Base-by-base conservation (phyloP, 1,140 invertebrate genomes). In the Himalopsyche phryganea region DNA sequence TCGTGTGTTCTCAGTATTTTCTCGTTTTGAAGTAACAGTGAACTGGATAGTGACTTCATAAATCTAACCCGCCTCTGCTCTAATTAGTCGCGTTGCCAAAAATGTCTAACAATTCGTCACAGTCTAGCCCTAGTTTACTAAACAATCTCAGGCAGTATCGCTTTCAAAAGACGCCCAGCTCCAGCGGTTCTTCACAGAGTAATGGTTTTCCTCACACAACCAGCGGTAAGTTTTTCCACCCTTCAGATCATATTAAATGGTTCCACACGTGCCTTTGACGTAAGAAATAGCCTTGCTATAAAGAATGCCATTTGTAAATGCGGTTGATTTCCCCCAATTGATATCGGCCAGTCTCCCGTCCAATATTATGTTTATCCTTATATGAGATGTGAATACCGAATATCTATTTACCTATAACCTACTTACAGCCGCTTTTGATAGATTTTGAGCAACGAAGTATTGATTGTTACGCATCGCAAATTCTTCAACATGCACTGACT, bases 111-210 rank as follows among this genome's bases (percentile, higher is more conserved):
- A 56, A 56, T 41, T 50, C 49, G 46, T 45, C 46, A 19, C 51
- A 47, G 32, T 73, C 70, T 66, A 74, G 71, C 57, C 72, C 75
- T 49, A 77, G 71, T 65, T 68, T 72, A 61, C 68, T 78, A 61
- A 76, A 73, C 72, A 75, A 75, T 66, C 67, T 78, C 60, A 72
- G 76, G 65, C 75, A 76, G 63, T 78, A 78, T 59, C 73, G 76
- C 59, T 77, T 78, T 69, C 74, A 75, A 65, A 73, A 67, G 55
- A 74, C 72, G 70, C 71, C 73, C 46, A 74, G 66, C 59, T 63
- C 66, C 58, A 65, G 65, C 40, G 49, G 36, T 36, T 35, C 28
- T 51, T 38, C 48, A 20, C 40, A 28, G 10, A 51, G 45, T 45
- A 57, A 57, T 50, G 55, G 55, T 19, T 47, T 47, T 46, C 47